Evolutionary conservation across 2,797 vertebrate genomes (phyloP), one percentile per base, ranked within the genome.

Genomic region (Champsocephalus esox): DNA sequence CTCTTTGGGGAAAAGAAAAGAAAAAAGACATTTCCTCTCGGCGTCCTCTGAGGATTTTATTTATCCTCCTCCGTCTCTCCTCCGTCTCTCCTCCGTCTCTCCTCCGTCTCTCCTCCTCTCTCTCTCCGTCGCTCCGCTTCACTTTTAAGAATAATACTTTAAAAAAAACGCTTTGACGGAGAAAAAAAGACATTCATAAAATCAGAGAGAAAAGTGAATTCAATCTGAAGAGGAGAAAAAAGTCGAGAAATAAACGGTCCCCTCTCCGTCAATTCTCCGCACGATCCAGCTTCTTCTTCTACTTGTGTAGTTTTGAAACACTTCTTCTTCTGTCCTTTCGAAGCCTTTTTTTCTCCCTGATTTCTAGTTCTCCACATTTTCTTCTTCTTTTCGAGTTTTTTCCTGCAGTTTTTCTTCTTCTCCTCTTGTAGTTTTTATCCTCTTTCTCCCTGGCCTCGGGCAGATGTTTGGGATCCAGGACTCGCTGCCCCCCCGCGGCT

Each of bases 391-490:
- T 38, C 34, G 2, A 6, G 34, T 21, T 38, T 38, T 38, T 60
- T 32, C 43, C 16, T n/a, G n/a, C n/a, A 10, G 28, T 52, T 54
- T 46, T 64, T 50, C 12, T 41, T 21, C 2, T 73, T 56, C 21
- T 66, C 14, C 16, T 38, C 8, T 38, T 7, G 34, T 9, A 7
- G 34, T 32, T 14, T 3, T 13, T 12, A 12, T 32, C 5, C 1
- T 16, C n/a, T 9, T 38, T 9, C 34, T 8, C 34, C 1, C 14
- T 3, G 51, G 11, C 48, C 9, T 43, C 19, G 21, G 44, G 34
- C 60, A 77, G 71, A 97, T 98, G 96, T 98, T 97, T 88, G 96
- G 96, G 89, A 96, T 97, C 90, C 96, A 97, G 95, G 96, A 97
- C 92, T 95, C 93, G 92, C 94, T 96, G 34, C 34, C 34, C 73